phyloP scores from a whole-genome alignment of 2,113 vertebrate species.

The Tichodroma muraria region DNA sequence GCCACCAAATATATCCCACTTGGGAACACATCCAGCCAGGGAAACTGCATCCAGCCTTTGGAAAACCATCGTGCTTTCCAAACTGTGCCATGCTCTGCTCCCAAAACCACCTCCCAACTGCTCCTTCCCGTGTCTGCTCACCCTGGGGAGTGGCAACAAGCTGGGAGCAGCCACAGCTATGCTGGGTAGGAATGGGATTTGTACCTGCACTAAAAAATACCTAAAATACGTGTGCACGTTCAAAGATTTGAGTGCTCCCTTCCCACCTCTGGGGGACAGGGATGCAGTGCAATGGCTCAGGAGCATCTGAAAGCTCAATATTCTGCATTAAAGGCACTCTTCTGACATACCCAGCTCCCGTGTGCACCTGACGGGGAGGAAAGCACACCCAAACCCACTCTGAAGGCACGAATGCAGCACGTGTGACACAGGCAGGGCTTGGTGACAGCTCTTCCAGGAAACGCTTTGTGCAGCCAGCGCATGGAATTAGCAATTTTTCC shows the following conservation, averaged over 20 bases:
- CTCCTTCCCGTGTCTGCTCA: background rate
- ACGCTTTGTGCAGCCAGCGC: background rate
- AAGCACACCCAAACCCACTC: background rate
- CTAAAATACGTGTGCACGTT: rapidly evolving
- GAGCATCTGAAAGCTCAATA: background rate
- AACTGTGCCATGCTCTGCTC: background rate
- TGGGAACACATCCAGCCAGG: background rate
- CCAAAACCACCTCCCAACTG: background rate
- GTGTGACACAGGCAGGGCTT: background rate
- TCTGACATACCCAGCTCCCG: background rate
- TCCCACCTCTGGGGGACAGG: rapidly evolving
- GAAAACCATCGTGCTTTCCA: background rate
- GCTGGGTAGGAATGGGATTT: background rate
- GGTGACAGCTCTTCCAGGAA: background rate
- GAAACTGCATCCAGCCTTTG: background rate
- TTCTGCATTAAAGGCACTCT: background rate
- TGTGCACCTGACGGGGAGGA: background rate
- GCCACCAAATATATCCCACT: background rate
- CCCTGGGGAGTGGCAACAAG: background rate
- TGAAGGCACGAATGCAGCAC: background rate
- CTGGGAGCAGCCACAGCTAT: background rate
- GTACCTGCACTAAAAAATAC: background rate
- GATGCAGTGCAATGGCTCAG: background rate
- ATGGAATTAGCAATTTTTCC: background rate
- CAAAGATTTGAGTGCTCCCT: background rate